phyloP scores from a whole-genome alignment of 1,140 invertebrate species.

The Batillaria attramentaria region DNA sequence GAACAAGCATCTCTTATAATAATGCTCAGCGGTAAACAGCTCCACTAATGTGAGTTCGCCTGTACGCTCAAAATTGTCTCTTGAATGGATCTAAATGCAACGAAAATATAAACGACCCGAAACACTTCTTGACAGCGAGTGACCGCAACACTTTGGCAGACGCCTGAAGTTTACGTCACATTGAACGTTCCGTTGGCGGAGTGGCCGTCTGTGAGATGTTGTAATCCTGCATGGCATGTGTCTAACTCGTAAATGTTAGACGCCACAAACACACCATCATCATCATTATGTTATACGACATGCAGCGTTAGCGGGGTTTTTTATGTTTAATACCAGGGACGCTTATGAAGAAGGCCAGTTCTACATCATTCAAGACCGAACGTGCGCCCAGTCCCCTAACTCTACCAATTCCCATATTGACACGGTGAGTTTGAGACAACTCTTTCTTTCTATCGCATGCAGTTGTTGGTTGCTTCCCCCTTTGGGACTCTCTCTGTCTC shows the following conservation, averaged over 20 bases:
- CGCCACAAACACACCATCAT: not conserved
- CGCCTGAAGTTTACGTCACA: not conserved
- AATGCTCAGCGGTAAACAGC: no score
- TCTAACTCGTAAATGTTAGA: not conserved
- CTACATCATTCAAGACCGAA: not conserved
- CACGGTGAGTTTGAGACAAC: not conserved
- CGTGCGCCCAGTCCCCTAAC: not conserved
- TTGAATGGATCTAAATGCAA: no score
- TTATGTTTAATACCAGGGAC: not conserved
- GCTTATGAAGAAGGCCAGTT: not conserved
- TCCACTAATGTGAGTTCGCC: no score
- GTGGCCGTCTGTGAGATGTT: not conserved
- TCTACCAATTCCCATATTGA: slow-evolving; percentile 20
- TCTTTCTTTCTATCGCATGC: not conserved
- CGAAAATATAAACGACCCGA: no score
- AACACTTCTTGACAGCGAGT: no score
- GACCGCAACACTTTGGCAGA: not conserved
- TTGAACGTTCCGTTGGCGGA: not conserved
- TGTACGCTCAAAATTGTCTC: no score
- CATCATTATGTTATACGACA: not conserved
- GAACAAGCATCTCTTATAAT: no score
- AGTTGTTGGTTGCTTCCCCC: not conserved
- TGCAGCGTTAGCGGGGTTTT: not conserved
- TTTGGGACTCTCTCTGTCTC: not conserved
- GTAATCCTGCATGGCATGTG: not conserved